phyloP scores from a whole-genome alignment of 2,113 vertebrate species.

The Chroicocephalus ridibundus region DNA sequence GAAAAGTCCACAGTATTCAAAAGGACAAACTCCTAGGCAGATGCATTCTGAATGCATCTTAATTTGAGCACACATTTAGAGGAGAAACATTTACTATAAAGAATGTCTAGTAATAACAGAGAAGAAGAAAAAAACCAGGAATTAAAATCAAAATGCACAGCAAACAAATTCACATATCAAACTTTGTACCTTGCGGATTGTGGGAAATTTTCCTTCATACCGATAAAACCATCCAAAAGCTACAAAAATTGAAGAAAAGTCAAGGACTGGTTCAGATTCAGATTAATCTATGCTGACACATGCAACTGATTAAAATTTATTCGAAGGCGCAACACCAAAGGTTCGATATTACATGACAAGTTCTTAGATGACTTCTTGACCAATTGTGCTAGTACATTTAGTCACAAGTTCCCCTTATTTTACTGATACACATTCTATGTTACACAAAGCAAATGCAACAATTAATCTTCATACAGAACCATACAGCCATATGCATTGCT shows the following conservation, averaged over 20 bases:
- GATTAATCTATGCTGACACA: background rate
- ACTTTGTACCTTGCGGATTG: constrained; percentile 88
- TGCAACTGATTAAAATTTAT: background rate
- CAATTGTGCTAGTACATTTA: background rate
- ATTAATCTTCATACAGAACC: background rate
- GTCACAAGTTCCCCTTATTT: background rate
- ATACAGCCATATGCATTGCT: background rate
- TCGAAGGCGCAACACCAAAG: background rate
- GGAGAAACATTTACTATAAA: background rate
- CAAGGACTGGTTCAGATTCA: background rate
- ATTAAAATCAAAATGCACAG: constrained; percentile 40
- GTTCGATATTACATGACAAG: background rate
- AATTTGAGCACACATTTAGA: background rate
- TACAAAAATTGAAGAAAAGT: constrained; percentile 63
- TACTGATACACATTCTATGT: background rate
- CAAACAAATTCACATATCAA: constrained; percentile 35
- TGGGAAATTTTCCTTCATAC: constrained; percentile 96
- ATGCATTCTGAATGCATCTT: background rate
- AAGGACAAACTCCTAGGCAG: background rate
- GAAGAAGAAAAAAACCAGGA: background rate
- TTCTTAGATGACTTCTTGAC: background rate
- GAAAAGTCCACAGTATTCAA: background rate
- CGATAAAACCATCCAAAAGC: constrained; percentile 99
- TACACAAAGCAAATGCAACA: background rate
- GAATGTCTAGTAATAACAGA: background rate